Evolutionary conservation across 2,888 invertebrate genomes (phyloP).

Genomic region (Tupiocoris notatus): DNA sequence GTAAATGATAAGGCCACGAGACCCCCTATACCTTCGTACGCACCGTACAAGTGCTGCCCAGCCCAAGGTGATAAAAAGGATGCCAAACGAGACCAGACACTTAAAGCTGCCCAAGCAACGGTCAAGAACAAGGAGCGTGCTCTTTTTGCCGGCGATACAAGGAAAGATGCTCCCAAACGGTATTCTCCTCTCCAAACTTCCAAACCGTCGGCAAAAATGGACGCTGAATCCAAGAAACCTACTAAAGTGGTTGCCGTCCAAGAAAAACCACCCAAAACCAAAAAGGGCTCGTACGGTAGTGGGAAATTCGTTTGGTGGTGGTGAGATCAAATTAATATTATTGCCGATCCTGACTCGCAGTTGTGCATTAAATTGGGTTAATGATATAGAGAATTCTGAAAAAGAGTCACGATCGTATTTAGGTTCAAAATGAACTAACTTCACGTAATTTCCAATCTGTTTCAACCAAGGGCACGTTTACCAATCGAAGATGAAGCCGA

Average conservation of each 20-base stretch:
- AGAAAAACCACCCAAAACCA: conserved; percentile 59
- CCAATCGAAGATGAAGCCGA: too few species aligned
- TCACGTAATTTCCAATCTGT: too few species aligned
- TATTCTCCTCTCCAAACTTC: conserved; percentile 16
- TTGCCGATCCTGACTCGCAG: neutral
- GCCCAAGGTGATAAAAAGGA: conserved; percentile 77
- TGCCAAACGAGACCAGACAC: conserved; percentile 64
- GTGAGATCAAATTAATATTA: conserved; percentile 7
- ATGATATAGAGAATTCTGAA: too few species aligned
- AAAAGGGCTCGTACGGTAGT: conserved; percentile 81
- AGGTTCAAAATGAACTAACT: too few species aligned
- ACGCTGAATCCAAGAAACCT: conserved; percentile 39
- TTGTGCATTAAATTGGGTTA: too few species aligned
- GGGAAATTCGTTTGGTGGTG: conserved; percentile 80
- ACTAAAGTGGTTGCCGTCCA: conserved; percentile 43
- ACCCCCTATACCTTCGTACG: conserved; percentile 73
- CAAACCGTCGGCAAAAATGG: conserved; percentile 53
- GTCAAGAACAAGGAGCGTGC: conserved; percentile 27
- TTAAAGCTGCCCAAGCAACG: conserved; percentile 69
- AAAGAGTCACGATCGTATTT: too few species aligned
- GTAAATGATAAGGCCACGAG: conserved; percentile 80
- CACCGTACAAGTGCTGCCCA: conserved; percentile 91
- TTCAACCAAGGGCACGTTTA: too few species aligned
- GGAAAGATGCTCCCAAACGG: conserved; percentile 29
- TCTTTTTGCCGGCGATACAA: conserved; percentile 3